Conservation (phyloP, 2,113 vertebrate species). For the Ramphastos sulfuratus region DNA sequence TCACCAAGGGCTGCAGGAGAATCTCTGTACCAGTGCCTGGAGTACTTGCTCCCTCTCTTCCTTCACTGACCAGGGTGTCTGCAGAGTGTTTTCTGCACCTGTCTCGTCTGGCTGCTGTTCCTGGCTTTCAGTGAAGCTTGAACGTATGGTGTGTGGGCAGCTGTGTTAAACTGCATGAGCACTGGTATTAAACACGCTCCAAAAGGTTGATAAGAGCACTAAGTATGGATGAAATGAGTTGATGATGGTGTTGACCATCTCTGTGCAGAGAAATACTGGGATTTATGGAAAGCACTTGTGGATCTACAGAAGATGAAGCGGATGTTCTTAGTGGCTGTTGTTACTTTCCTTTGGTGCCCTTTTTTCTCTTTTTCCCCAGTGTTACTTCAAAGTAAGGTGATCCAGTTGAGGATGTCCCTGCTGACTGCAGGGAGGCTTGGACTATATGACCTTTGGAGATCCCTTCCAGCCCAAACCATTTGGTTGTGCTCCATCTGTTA, state of each 20-base stretch:
- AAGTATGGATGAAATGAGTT: background rate
- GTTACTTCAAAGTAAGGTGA: background rate
- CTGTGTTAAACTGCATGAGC: background rate
- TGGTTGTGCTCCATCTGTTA: rapidly evolving
- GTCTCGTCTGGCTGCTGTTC: background rate
- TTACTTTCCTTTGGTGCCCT: background rate
- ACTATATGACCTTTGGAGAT: too few species aligned
- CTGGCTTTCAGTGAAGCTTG: background rate
- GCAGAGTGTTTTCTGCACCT: background rate
- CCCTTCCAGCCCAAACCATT: too few species aligned
- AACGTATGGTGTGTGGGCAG: background rate
- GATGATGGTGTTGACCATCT: too few species aligned
- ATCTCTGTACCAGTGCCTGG: background rate
- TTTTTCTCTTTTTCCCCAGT: background rate
- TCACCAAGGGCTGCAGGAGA: background rate
- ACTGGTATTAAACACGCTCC: background rate
- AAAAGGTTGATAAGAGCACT: background rate
- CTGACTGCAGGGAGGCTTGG: too few species aligned
- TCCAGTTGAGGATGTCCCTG: too few species aligned
- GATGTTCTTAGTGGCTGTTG: background rate
- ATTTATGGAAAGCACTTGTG: background rate
- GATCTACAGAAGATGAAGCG: background rate
- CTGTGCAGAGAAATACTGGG: background rate
- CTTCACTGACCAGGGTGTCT: background rate
- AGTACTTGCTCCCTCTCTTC: background rate